Base-by-base conservation (phyloP, 2,797 vertebrate genomes). In the Poecilia velifera region DNA sequence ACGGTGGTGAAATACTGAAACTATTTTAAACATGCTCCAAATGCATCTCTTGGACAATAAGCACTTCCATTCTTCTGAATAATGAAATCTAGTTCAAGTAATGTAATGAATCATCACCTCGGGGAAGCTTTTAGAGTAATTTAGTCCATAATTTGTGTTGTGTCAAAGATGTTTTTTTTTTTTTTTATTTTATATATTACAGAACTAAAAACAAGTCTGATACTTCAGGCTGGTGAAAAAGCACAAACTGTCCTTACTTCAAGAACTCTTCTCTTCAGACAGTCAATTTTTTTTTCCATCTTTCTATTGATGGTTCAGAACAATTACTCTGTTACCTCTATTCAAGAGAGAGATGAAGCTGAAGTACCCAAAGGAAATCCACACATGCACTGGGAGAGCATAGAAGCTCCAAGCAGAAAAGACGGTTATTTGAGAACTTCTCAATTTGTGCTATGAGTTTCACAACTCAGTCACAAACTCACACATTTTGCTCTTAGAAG, bases 21-120 rank as follows among this genome's bases (percentile, higher is more conserved):
- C 64, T 68, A 68, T 41, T 68, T 68, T 36, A 41, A 68, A 68
- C 64, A 13, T 22, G 20, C 20, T 68, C 20, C 10, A 41, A 68
- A 20, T 41, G 36, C 64, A 68, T 5, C 64, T 68, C 20, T 34
- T 53, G 76, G 45, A 49, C 57, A 78, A 78, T 73, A 9, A 78
- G 51, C 25, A 70, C 51, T 39, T 59, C 47, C 10, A 70, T n/a
- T 59, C 20, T 45, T 34, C 53, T 76, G 12, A 41, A 45, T 73
- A 64, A 53, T 74, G 9, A 22, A 68, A 22, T 82, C 3, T 43
- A 72, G 74, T 39, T 16, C n/a, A 73, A 72, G 9, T 4, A 13
- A 74, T 46, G 47, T 7, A 76, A 68, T 77, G 41, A 76, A 80
- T 84, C 39, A 28, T 25, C 20, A 72, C 53, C 13, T 10, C 6